Base-by-base conservation (phyloP, 2,888 invertebrate species). In the Megaustenia siamemsis region DNA sequence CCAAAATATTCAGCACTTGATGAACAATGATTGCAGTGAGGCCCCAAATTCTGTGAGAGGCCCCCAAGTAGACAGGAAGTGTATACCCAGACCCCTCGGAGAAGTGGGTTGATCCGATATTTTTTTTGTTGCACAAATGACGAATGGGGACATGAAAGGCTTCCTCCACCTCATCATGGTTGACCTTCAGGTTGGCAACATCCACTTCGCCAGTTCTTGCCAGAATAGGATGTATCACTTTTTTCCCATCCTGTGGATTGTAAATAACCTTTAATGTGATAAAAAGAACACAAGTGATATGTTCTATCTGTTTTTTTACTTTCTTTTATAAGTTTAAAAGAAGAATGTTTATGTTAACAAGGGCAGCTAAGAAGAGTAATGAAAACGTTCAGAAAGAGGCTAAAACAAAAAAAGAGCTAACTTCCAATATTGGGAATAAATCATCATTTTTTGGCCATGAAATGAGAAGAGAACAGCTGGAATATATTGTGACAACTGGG, bases 151-250 rank as follows among this genome's bases (percentile, higher is more conserved):
- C 78, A 10, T 90, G 89, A 83, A 93, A 93, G 1, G 91, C 90
- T 71, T 83, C 82, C 38, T 90, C 91, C 0, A 98, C 98, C 89
- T 92, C 93, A 73, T 88, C 82, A 24, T 83, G 63, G 81, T 91
- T 91, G 15, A 91, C 40, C 32, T 49, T 71, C n/a, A 92, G 85
- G 1, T 83, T 49, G 8, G 78, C 49, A 5, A 90, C 81, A 43
- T 90, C 89, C 18, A 92, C 71, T 68, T 91, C 88, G 12, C 91
- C 90, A 84, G 90, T 89, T 53, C 85, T 86, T n/a, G 90, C 91
- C 28, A 92, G 40, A 5, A 91, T 88, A 5, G 92, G 92, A 1
- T 87, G 77, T 87, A 89, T 88, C 56, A 88, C 32, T 24, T 77
- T 78, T 38, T 28, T 73, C 43, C 88, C 88, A 75, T 76, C 82